These are phyloP conservation scores for Octopus bimaculoides DNA, from an alignment of 1,140 invertebrate genomes.

Conservation along the genomic window DNA sequence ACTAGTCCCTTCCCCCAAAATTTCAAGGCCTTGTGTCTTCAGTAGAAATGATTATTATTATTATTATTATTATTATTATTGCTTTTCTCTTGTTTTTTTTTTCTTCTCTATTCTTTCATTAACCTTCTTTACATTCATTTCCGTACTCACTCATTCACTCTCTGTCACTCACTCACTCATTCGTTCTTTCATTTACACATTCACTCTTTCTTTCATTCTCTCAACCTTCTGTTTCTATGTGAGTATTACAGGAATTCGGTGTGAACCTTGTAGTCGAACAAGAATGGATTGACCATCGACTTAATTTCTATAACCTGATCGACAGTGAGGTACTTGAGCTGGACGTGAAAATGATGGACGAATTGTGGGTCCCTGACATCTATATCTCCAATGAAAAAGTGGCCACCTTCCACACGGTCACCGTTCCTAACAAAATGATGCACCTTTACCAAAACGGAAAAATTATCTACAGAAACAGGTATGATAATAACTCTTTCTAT, in stretches of 20 bases:
- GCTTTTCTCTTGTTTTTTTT: too few relatives aligned
- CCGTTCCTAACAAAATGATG: conserved; percentile 67
- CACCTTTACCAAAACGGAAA: conserved; percentile 64
- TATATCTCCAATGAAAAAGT: conserved; percentile 66
- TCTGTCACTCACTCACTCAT: too few relatives aligned
- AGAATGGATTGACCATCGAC: conserved; percentile 50
- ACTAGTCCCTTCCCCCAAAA: too few relatives aligned
- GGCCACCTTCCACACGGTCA: conserved; percentile 50
- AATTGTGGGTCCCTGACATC: conserved; percentile 45
- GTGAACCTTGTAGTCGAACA: conserved; percentile 53
- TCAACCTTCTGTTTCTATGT: too few relatives aligned
- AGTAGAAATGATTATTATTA: too few relatives aligned
- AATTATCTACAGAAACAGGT: conserved; percentile 40
- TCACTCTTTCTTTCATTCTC: too few relatives aligned
- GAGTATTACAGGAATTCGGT: conserved; percentile 46
- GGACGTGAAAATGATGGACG: conserved; percentile 37
- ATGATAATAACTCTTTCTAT: not conserved
- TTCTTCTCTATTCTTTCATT: too few relatives aligned
- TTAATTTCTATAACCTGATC: conserved; percentile 32
- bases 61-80: too few relatives aligned
- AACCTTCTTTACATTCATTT: too few relatives aligned
- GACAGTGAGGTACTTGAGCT: conserved; percentile 35
- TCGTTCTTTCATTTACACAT: too few relatives aligned
- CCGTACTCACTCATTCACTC: too few relatives aligned
- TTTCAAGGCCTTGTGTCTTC: too few relatives aligned